These are phyloP conservation scores for Cosmia trapezina DNA, from an alignment of 2,888 invertebrate species.

Conservation along the genomic window DNA sequence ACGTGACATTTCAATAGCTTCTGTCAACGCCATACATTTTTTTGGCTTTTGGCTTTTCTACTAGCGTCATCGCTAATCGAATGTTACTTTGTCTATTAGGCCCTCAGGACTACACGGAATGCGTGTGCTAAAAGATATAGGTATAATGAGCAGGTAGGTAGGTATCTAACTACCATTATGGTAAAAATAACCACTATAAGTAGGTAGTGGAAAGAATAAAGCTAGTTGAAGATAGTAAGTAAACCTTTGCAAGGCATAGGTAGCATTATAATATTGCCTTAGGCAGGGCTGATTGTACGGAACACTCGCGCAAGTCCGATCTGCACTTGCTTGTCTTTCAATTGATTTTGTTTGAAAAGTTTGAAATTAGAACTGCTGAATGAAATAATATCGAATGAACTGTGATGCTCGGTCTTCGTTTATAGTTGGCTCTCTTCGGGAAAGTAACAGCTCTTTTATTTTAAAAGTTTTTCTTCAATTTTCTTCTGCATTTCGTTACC, in stretches of 20 bases:
- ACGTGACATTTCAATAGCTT: too few species aligned
- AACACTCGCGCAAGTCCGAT: neutral
- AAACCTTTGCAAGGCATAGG: neutral
- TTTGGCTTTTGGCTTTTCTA: too few species aligned
- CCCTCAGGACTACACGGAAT: too few species aligned
- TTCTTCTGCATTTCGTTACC: conserved; percentile 21
- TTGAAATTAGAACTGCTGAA: conserved; percentile 22
- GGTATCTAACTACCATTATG: too few species aligned
- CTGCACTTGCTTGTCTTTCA: conserved; percentile 1
- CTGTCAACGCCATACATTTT: too few species aligned
- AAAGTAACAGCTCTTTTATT: conserved; percentile 37
- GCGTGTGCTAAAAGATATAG: neutral
- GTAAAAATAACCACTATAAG: neutral
- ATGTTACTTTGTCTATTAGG: too few species aligned
- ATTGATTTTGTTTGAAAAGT: conserved; percentile 15
- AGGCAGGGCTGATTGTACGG: neutral
- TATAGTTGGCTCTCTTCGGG: conserved; percentile 13
- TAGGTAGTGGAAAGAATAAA: neutral
- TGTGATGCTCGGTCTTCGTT: conserved; percentile 12
- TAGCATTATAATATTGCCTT: neutral
- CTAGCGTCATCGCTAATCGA: too few species aligned
- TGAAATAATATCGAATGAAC: conserved; percentile 25
- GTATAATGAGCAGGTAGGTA: too few species aligned
- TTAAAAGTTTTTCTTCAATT: conserved; percentile 40
- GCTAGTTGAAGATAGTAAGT: neutral